Base-by-base conservation (phyloP, 2,797 vertebrate species). In the Neostethus bicornis region DNA sequence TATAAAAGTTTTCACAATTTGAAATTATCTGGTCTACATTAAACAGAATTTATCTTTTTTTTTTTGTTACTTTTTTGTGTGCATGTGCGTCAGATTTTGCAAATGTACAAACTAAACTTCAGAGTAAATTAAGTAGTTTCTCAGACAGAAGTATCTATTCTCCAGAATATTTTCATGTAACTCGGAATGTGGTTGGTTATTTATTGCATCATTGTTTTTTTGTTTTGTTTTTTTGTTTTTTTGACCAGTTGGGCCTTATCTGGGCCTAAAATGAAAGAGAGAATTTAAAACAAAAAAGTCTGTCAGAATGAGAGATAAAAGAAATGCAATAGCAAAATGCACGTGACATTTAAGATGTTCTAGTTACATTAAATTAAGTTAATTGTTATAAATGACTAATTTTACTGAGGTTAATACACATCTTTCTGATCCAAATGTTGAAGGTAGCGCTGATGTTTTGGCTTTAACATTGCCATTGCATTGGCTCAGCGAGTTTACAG, bases 401-500 rank as follows among this genome's bases (percentile, higher is more conserved):
- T 20, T 20, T 1, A 37, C n/a, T 9, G 3, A 13, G 7, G 39
- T 16, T 24, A 9, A 29, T 12, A 21, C 10, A 16, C 14, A n/a
- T 13, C 25, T 52, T 7, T 20, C 25, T 34, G 49, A 75, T 59
- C 67, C 39, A 50, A 70, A 61, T 9, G 28, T 54, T 47, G 68
- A 31, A 71, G 62, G 49, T 47, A 12, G n/a, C 39, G 62, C 23
- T 31, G 51, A 37, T 76, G 70, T 62, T 49, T 39, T 54, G 47
- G 48, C 16, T 29, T 44, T 45, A 47, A 45, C 14, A 62, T 21
- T 19, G 37, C 58, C 66, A 66, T 56, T 72, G 68, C 73, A 66
- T 28, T 69, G 65, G 54, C 71, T 71, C 46, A 70, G 66, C 51
- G 73, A 64, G 46, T 73, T 84, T 72, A 70, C 73, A 66, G 64